Evolutionary conservation across 2,113 vertebrate genomes (phyloP), one percentile per base, ranked within the genome.

Genomic region (Vicugna pacos): DNA sequence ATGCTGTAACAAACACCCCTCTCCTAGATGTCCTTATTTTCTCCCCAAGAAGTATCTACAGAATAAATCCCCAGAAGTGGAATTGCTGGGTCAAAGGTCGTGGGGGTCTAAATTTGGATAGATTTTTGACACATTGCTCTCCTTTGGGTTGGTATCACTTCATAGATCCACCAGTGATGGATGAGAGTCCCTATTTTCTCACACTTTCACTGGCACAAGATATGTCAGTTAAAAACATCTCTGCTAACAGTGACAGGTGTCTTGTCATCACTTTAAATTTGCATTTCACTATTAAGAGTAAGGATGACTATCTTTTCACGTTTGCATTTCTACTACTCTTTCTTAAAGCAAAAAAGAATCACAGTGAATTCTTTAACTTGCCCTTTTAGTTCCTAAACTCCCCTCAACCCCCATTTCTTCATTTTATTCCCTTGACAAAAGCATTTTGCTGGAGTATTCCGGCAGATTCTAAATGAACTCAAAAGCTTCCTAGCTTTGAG

Each of bases 381-480:
- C 26, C 42, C 32, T 79, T 89, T 89, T 88, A 75, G 46, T 89
- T 93, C 35, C 16, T 35, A 90, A 93, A 91, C 28, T 67, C 7
- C 35, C 62, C 11, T 14, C 19, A n/a, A 2, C 32, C n/a, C n/a
- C 52, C 20, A 69, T 85, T 93, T 91, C 28, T 93, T 96, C 77
- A 84, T 82, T 90, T 95, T 81, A 65, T 88, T 84, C 52, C 30
- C n/a, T 91, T 80, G 52, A 94, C 60, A 94, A 85, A 94, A 91
- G 16, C 26, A 81, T 19, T 97, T 94, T 42, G 56, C 30, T 80
- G 13, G 83, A 73, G 76, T 87, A 84, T 96, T 95, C 92, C 75
- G 65, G 91, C 64, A n/a, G 58, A 72, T 76, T 95, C 89, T 79
- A 96, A 93, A 90, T 88, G 65, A 91, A 96, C 62, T 97, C 30